Evolutionary conservation across 2,888 invertebrate genomes (phyloP).

Genomic region (Spodoptera picta): DNA sequence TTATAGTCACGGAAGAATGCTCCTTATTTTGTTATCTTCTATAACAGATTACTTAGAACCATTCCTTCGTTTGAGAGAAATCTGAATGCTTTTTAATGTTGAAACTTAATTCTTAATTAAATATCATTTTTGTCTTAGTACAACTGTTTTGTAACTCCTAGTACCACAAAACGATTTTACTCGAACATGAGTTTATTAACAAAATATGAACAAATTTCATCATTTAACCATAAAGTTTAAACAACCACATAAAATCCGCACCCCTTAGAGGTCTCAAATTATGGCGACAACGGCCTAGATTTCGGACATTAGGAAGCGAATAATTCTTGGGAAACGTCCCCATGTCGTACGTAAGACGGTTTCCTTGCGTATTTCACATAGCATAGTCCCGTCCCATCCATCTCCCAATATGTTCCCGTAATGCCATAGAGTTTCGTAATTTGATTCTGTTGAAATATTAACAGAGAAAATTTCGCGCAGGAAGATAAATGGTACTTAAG

Average conservation of each 20-base stretch:
- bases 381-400: slow-evolving; percentile 69
- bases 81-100: slow-evolving; percentile 11
- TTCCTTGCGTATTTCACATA: slow-evolving; percentile 74
- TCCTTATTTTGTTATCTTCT: slow-evolving; percentile 43
- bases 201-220: too few species aligned
- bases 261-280: slow-evolving; percentile 66
- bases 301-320: slow-evolving; percentile 75
- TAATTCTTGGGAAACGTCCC: slow-evolving; percentile 77
- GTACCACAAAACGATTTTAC: too few species aligned
- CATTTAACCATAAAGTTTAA: not conserved
- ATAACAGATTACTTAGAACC: slow-evolving; percentile 43
- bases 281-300: slow-evolving; percentile 63
- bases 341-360: slow-evolving; percentile 70
- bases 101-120: not conserved
- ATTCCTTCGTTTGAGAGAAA: slow-evolving; percentile 16
- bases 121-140: not conserved
- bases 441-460: slow-evolving; percentile 85
- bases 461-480: slow-evolving; percentile 76
- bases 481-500: slow-evolving; percentile 68
- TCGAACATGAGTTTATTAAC: too few species aligned
- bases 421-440: slow-evolving; percentile 79
- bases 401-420: slow-evolving; percentile 77
- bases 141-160: too few species aligned
- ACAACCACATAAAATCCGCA: slow-evolving; percentile 28
- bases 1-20: slow-evolving; percentile 42